A percentile compares a stretch with the other conserved stretches of the same genome.
Evolutionary conservation across 2,797 vertebrate genomes (phyloP).

Genomic region (Gallinago stenura): DNA sequence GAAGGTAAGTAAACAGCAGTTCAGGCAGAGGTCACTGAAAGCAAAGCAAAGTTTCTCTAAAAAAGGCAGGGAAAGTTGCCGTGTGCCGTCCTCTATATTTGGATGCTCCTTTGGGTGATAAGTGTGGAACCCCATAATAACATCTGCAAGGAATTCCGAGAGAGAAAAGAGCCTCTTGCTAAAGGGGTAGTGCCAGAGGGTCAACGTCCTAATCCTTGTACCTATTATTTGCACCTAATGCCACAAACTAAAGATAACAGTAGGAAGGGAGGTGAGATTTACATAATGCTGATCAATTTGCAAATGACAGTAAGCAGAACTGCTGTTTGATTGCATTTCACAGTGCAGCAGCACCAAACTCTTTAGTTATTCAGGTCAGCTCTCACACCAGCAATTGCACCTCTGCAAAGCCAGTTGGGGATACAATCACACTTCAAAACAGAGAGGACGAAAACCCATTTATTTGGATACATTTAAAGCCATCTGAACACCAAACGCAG

Average conservation of each 20-base stretch:
- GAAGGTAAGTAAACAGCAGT: neutral
- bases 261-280: constrained; percentile 3
- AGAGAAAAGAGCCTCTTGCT: neutral
- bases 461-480: neutral
- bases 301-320: constrained; percentile 8
- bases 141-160: neutral
- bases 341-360: constrained; percentile 7
- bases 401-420: constrained; percentile 37
- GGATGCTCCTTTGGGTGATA: neutral
- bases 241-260: neutral
- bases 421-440: neutral
- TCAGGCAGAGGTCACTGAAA: neutral
- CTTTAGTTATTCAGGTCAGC: constrained; percentile 71
- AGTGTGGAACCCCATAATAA: neutral
- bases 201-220: neutral
- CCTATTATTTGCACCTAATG: neutral
- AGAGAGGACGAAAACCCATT: neutral
- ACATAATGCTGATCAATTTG: constrained; percentile 14
- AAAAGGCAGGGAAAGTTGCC: neutral
- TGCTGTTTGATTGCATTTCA: constrained; percentile 16
- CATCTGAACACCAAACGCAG: neutral
- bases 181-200: neutral
- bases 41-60: neutral
- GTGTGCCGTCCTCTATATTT: neutral
- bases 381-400: constrained; percentile 59